phyloP scores from a whole-genome alignment of 2,113 vertebrate genomes.

The Sorex araneus region DNA sequence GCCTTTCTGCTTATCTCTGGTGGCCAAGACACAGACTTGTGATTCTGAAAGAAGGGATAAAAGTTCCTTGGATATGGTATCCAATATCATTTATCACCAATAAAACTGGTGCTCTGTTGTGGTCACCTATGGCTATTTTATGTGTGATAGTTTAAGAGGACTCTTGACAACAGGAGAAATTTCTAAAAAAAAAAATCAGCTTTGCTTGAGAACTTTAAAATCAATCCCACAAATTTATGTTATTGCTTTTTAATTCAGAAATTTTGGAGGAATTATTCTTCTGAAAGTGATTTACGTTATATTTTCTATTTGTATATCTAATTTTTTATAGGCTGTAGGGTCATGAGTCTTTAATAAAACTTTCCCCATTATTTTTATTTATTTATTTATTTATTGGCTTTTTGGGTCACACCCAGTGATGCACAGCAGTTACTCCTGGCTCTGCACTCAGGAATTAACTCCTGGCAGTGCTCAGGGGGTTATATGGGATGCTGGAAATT shows the following conservation, averaged over 20 bases:
- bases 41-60: background rate
- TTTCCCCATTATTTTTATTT: background rate
- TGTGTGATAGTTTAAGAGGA: too few species aligned
- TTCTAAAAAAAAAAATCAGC: background rate
- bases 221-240: background rate
- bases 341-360: constrained; percentile 5
- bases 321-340: background rate
- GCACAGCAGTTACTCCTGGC: too few species aligned
- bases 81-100: background rate
- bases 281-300: constrained; percentile 32
- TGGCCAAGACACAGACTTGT: background rate
- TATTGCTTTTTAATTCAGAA: constrained; percentile 1
- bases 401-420: too few species aligned
- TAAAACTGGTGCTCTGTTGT: background rate
- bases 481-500: too few species aligned
- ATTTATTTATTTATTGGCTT: too few species aligned
- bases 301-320: constrained; percentile 5
- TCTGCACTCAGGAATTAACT: too few species aligned
- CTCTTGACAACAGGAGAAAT: background rate
- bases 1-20: background rate
- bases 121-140: background rate
- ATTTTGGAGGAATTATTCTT: background rate
- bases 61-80: background rate
- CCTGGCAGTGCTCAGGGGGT: too few species aligned
- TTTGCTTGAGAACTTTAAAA: background rate